Conservation (phyloP, 2,797 vertebrate genomes). For the Benthosema pterotum region DNA sequence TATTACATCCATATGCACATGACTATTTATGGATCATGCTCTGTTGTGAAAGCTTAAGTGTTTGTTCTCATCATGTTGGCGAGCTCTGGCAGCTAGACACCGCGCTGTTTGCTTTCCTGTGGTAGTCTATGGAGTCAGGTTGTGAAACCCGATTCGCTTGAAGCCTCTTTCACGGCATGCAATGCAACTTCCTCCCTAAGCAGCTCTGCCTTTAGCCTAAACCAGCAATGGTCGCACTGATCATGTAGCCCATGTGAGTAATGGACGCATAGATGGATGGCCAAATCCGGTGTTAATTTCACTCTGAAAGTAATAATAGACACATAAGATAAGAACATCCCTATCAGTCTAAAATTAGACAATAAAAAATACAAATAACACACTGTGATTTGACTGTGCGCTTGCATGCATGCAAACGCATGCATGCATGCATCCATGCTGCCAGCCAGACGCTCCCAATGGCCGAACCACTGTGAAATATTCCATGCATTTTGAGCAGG, state of each 20-base stretch:
- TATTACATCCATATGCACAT: constrained; percentile 42
- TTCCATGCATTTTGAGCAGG: constrained; percentile 31
- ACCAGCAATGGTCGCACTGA: constrained; percentile 10
- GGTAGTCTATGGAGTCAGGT: constrained; percentile 69
- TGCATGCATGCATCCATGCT: background rate
- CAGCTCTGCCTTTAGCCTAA: constrained; percentile 6
- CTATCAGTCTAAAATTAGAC: too few species aligned
- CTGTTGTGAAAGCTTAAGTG: constrained; percentile 60
- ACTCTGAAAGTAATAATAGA: too few species aligned
- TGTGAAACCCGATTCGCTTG: constrained; percentile 68
- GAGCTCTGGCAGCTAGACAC: constrained; percentile 52
- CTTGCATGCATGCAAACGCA: background rate
- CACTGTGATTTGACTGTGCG: too few species aligned
- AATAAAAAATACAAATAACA: too few species aligned
- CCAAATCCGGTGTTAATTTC: too few species aligned
- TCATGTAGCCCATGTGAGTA: background rate
- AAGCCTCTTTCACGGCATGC: constrained; percentile 47
- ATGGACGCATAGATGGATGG: background rate
- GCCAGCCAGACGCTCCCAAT: background rate
- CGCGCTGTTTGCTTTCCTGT: constrained; percentile 72
- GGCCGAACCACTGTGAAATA: constrained; percentile 12
- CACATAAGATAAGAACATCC: too few species aligned
- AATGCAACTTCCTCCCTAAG: constrained; percentile 49
- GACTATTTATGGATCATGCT: constrained; percentile 62
- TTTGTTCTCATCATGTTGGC: constrained; percentile 68